Evolutionary conservation across 2,797 vertebrate species (phyloP).

Genomic region (Tolypeutes matacus): DNA sequence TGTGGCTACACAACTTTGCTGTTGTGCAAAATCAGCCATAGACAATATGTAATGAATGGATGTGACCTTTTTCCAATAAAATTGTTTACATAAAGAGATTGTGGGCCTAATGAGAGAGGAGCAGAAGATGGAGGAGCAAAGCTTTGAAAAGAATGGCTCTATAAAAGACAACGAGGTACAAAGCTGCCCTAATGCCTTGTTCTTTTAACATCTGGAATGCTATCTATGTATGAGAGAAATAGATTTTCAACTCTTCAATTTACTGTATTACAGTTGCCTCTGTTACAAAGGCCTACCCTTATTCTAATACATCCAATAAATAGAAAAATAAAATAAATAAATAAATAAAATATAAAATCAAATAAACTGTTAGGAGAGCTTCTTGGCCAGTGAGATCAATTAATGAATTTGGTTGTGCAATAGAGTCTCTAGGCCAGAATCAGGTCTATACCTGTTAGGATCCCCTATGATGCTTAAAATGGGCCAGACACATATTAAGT

Average conservation of each 20-base stretch:
- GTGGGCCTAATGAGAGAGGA: accelerated
- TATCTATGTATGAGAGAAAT: too few species aligned
- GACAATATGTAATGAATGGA: not conserved
- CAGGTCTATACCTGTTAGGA: too few species aligned
- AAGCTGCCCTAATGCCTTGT: not conserved
- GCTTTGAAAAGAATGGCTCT: not conserved
- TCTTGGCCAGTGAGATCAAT: not conserved
- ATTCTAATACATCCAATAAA: not conserved
- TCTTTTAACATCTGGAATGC: too few species aligned
- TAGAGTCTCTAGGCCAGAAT: too few species aligned
- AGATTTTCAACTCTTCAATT: not conserved
- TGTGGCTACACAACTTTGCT: not conserved
- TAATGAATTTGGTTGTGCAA: not conserved
- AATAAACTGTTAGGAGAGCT: not conserved
- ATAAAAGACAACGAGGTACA: not conserved
- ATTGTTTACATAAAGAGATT: not conserved
- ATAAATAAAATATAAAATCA: not conserved
- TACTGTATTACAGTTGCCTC: not conserved
- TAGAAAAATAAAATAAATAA: not conserved
- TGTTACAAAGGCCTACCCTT: not conserved
- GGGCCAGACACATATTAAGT: not conserved
- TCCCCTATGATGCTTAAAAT: too few species aligned
- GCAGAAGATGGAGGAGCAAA: not conserved
- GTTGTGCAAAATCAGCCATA: not conserved
- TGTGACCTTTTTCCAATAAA: not conserved